Conservation (phyloP, 2,888 invertebrate species). For the Caradrina clavipalpis region DNA sequence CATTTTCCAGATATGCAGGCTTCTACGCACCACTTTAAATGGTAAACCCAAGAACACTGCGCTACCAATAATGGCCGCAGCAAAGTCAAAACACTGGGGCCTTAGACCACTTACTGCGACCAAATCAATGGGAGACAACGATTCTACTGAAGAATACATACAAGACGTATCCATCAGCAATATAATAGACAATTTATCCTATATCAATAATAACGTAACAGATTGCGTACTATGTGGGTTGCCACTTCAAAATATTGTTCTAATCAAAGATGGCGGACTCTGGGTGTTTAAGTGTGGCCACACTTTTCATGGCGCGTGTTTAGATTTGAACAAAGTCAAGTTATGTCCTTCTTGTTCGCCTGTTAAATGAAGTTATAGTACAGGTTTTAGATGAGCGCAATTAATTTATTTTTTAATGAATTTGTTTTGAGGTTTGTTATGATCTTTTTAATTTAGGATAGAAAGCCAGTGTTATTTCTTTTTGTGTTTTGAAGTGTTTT, state of each 20-base stretch:
- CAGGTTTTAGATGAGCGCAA: constrained; percentile 35
- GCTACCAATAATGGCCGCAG: constrained; percentile 83
- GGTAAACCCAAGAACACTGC: constrained; percentile 83
- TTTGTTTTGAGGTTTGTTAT: constrained; percentile 34
- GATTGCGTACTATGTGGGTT: constrained; percentile 91
- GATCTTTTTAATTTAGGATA: constrained; percentile 32
- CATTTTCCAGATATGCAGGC: constrained; percentile 80
- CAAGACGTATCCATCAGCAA: constrained; percentile 68
- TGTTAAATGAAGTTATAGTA: constrained; percentile 59
- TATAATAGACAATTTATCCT: constrained; percentile 74
- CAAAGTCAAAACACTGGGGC: constrained; percentile 89
- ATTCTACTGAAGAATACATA: constrained; percentile 44
- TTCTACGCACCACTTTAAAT: constrained; percentile 77
- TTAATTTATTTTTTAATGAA: constrained; percentile 34
- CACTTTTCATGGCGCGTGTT: constrained; percentile 91
- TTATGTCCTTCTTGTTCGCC: constrained; percentile 83
- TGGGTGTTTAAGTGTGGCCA: constrained; percentile 92
- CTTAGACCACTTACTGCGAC: constrained; percentile 71
- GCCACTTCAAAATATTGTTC: constrained; percentile 90
- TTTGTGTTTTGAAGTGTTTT: constrained; percentile 20
- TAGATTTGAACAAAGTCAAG: constrained; percentile 90
- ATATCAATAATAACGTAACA: constrained; percentile 70
- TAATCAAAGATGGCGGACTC: constrained; percentile 91
- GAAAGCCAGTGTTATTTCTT: constrained; percentile 29
- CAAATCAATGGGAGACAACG: constrained; percentile 30